These are phyloP conservation scores for Carassius gibelio DNA, from an alignment of 2,113 vertebrate species.

Conservation along the genomic window DNA sequence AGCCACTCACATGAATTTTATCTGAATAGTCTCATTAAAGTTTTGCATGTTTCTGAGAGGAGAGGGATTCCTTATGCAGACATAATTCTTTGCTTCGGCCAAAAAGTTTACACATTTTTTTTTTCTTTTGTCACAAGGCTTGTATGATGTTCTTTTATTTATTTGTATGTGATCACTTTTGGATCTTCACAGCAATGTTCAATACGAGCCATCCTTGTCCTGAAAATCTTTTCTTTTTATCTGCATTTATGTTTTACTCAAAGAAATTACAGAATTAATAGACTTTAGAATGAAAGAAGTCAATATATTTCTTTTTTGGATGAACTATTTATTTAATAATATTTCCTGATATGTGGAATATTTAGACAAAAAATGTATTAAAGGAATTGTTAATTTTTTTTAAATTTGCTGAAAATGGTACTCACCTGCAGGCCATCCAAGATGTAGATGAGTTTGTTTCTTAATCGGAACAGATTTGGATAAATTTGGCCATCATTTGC, in stretches of 20 bases:
- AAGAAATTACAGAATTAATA: background rate
- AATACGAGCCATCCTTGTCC: background rate
- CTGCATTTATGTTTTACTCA: background rate
- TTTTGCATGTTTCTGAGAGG: background rate
- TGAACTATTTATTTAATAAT: background rate
- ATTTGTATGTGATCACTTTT: background rate
- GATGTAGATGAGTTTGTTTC: too few relatives aligned
- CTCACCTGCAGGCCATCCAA: too few relatives aligned
- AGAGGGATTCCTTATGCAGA: background rate
- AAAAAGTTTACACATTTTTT: background rate
- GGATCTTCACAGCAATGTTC: background rate
- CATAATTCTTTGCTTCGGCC: background rate
- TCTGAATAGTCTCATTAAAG: background rate
- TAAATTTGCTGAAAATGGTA: too few relatives aligned
- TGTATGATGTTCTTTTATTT: background rate
- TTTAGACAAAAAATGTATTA: background rate
- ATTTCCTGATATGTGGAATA: background rate
- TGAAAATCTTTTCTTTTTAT: background rate
- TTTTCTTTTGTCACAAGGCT: background rate
- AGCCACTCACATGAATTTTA: background rate
- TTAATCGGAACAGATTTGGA: too few relatives aligned
- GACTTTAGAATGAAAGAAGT: background rate
- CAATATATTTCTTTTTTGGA: background rate
- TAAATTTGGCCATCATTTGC: too few relatives aligned
- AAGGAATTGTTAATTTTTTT: too few relatives aligned